phyloP scores from a whole-genome alignment of 2,113 vertebrate genomes.

The Xiphorhynchus elegans region DNA sequence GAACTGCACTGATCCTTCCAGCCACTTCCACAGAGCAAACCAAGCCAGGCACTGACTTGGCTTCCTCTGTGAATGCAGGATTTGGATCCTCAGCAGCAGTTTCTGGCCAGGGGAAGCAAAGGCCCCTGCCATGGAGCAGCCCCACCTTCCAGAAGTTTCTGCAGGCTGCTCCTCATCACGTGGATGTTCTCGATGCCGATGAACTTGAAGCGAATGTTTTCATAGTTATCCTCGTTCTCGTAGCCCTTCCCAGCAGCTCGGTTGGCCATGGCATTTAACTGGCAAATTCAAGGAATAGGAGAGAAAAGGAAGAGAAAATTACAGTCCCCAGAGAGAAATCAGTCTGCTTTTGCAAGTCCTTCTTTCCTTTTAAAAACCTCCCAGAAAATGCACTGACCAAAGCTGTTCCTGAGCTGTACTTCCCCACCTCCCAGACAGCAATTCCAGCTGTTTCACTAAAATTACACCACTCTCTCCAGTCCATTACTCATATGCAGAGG shows the following conservation, averaged over 20 bases:
- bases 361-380: neutral
- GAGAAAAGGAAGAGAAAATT: neutral
- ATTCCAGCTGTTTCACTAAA: neutral
- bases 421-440: neutral
- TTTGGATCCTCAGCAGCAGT: neutral
- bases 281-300: neutral
- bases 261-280: conserved; percentile 86
- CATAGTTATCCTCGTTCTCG: conserved; percentile 84
- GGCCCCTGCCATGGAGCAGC: neutral
- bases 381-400: neutral
- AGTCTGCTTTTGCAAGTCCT: neutral
- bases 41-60: neutral
- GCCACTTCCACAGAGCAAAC: neutral
- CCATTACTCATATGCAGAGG: neutral
- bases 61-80: rapidly evolving
- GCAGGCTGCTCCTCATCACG: conserved; percentile 82
- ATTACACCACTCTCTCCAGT: neutral
- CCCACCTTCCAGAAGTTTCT: conserved; percentile 86
- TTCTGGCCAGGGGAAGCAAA: neutral
- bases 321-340: neutral
- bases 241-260: conserved; percentile 85
- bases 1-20: neutral
- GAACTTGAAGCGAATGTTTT: conserved; percentile 84
- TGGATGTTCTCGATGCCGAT: conserved; percentile 88
- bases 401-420: neutral